Evolutionary conservation across 2,888 invertebrate species (phyloP).

Genomic region (Ecliptopera silaceata): DNA sequence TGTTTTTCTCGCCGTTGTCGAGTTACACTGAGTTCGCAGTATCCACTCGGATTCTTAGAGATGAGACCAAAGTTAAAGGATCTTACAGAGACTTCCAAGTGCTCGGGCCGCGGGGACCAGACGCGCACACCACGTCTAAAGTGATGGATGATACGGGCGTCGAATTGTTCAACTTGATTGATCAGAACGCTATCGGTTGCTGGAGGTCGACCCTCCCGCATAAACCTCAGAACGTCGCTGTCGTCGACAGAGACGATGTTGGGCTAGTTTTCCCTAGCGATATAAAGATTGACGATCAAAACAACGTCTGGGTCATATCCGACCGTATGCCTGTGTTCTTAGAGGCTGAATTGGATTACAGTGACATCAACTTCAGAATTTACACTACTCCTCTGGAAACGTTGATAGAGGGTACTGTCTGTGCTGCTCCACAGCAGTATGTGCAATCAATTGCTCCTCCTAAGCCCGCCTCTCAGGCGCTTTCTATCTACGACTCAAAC

Average conservation of each 20-base stretch:
- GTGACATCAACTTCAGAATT: conserved; percentile 90
- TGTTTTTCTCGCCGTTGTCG: conserved; percentile 91
- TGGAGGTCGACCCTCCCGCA: conserved; percentile 89
- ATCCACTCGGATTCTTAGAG: conserved; percentile 88
- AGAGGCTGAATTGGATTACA: conserved; percentile 86
- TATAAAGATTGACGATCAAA: conserved; percentile 88
- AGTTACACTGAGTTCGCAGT: conserved; percentile 91
- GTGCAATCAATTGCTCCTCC: conserved; percentile 24
- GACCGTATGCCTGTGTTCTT: conserved; percentile 92
- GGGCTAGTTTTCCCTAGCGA: conserved; percentile 91
- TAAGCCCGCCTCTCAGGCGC: conserved; percentile 32
- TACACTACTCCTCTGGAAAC: conserved; percentile 86
- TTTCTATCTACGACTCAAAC: conserved; percentile 35
- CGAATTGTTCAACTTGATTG: conserved; percentile 90
- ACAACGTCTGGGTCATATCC: conserved; percentile 91
- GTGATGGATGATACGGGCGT: conserved; percentile 90
- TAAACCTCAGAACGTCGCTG: conserved; percentile 85
- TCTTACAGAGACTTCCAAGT: conserved; percentile 88
- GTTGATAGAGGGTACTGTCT: conserved; percentile 88
- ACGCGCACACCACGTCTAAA: conserved; percentile 88
- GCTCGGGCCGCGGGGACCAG: conserved; percentile 85
- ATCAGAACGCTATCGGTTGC: conserved; percentile 92
- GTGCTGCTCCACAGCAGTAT: conserved; percentile 74
- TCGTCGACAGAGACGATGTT: conserved; percentile 89
- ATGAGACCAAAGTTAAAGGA: conserved; percentile 85